Base-by-base conservation (phyloP, 1,140 invertebrate genomes). In the Hypsibius dujardini region DNA sequence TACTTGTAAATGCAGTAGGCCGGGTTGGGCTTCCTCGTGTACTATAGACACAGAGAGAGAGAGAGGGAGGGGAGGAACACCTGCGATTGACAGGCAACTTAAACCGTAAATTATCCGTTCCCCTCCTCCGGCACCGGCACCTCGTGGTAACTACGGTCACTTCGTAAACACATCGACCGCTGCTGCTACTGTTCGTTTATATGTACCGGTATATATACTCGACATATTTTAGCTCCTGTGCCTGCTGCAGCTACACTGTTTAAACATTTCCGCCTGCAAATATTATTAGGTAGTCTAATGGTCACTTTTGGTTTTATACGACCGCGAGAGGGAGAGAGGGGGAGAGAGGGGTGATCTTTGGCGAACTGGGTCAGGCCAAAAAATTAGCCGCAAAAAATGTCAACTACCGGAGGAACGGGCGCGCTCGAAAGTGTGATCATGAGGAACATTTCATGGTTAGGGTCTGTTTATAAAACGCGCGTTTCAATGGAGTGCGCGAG, bases 21-120 rank as follows among this genome's bases (percentile, higher is more conserved):
- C 28, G 28, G 28, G 28, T 28, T 28, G 28, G 28, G 28, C 28
- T 28, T 28, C 28, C 28, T 28, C 28, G 28, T 28, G 28, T 28
- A 28, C 28, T 28, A 28, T 28, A 28, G 28, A 28, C 28, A 28
- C 28, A 28, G 28, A 28, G 28, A 28, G 28, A 28, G 28, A 28
- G 28, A 28, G 28, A 28, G 7, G 45, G 12, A 42, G 62, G 12
- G 3, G 12, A 45, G 62, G 42, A 45, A 42, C 62, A 67, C 62
- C 62, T 67, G 62, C 62, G 45, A 67, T 7, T 67, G 62, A 67
- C 62, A 67, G 45, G 62, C 62, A 45, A 42, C 62, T 12, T 12
- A 67, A 67, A 67, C 62, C 62, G 42, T 67, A 67, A 67, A 67
- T 67, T 67, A 67, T 67, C 62, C 12, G 50, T 56, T 56, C n/a